Conservation (phyloP, 1,140 invertebrate species). For the Aphis gossypii region DNA sequence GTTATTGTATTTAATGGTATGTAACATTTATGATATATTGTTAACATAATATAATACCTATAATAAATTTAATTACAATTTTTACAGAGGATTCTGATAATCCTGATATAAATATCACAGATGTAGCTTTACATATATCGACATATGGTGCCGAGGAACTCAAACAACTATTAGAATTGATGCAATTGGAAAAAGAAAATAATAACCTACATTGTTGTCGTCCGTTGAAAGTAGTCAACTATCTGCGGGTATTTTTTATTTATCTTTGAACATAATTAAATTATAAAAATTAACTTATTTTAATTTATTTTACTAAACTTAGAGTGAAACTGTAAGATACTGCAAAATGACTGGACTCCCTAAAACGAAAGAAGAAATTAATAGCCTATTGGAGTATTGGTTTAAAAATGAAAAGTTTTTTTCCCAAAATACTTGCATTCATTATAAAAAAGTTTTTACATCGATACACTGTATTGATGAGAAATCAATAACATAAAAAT, state of each 20-base stretch:
- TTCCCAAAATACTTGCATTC: slow-evolving; percentile 50
- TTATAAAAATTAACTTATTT: neutral
- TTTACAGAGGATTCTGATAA: slow-evolving; percentile 27
- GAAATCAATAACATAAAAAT: neutral
- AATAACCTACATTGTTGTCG: slow-evolving; percentile 48
- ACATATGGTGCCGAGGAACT: slow-evolving; percentile 59
- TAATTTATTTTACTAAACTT: neutral
- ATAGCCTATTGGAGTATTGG: slow-evolving; percentile 54
- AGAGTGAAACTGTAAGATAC: slow-evolving; percentile 58
- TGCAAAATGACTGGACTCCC: slow-evolving; percentile 43
- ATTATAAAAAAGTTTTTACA: slow-evolving; percentile 42
- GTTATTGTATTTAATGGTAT: slow-evolving; percentile 56
- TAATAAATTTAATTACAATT: neutral
- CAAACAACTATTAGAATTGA: slow-evolving; percentile 57
- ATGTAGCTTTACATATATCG: slow-evolving; percentile 57
- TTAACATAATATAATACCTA: neutral
- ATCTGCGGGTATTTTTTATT: slow-evolving; percentile 55
- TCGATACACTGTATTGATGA: neutral
- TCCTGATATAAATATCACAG: slow-evolving; percentile 53
- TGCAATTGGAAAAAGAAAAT: slow-evolving; percentile 27
- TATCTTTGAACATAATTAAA: neutral
- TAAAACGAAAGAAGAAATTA: neutral
- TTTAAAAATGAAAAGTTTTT: slow-evolving; percentile 46
- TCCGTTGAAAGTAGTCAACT: slow-evolving; percentile 58
- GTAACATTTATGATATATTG: neutral